Percentiles rank a stretch among this genome's conserved stretches.
phyloP scores from a whole-genome alignment of 2,888 invertebrate genomes.

The Pollenia griseotomentosa region DNA sequence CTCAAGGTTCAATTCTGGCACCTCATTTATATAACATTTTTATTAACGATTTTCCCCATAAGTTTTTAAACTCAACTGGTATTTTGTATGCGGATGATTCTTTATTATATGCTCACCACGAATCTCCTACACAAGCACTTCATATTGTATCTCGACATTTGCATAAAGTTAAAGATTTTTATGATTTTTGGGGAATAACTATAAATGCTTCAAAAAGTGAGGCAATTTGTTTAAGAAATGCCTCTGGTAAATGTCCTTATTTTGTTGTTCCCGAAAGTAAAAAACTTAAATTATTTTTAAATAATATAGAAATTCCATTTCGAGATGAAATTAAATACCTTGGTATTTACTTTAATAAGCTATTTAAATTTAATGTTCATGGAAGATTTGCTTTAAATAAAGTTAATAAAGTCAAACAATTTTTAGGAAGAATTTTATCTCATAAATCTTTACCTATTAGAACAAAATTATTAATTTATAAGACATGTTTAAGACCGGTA shows the following conservation, averaged over 20 bases:
- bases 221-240: too few species aligned
- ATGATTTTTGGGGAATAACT: too few species aligned
- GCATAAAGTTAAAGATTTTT: too few species aligned
- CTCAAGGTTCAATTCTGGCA: neutral
- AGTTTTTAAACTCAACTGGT: neutral
- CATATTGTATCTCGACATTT: too few species aligned
- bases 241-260: too few species aligned
- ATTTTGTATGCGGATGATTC: too few species aligned
- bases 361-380: conserved; percentile 8
- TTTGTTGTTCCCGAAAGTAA: too few species aligned
- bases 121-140: too few species aligned
- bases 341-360: neutral
- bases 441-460: conserved; percentile 3
- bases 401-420: neutral
- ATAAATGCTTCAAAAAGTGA: too few species aligned
- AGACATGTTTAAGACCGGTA: conserved; percentile 8
- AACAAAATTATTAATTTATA: conserved; percentile 10
- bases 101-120: too few species aligned
- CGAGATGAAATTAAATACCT: neutral
- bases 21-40: neutral
- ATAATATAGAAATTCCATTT: neutral
- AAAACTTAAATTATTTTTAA: neutral
- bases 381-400: neutral
- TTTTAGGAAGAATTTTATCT: neutral
- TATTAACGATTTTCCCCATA: neutral